Conservation (phyloP, 2,797 vertebrate genomes). For the Gouania willdenowi region DNA sequence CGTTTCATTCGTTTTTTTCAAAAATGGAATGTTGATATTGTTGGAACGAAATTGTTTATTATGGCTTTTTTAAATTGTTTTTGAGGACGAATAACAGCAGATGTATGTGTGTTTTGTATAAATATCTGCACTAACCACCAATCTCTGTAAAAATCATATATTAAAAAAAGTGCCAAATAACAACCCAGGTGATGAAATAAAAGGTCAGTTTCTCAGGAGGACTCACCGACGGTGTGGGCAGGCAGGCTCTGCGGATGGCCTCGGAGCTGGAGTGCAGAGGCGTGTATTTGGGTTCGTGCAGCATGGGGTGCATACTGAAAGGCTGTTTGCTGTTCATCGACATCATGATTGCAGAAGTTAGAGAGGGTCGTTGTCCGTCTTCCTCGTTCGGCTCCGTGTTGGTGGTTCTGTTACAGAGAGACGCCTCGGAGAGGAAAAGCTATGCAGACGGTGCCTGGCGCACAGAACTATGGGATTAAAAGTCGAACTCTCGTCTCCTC, state of each 20-base stretch:
- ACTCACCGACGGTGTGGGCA: constrained; percentile 87
- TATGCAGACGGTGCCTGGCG: neutral
- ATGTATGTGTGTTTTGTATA: no score
- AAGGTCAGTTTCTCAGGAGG: no score
- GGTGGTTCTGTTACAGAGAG: constrained; percentile 10
- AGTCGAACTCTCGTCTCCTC: no score
- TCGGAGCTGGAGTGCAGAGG: constrained; percentile 88
- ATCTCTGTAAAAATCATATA: no score
- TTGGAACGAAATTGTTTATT: no score
- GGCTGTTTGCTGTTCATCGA: constrained; percentile 96
- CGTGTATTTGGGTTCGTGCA: constrained; percentile 89
- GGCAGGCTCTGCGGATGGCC: constrained; percentile 86
- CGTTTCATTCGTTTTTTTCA: no score
- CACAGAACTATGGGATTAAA: neutral
- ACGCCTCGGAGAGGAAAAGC: constrained; percentile 16
- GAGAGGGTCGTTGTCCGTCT: constrained; percentile 51
- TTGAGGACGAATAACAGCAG: no score
- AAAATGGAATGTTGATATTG: no score
- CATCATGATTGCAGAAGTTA: constrained; percentile 83
- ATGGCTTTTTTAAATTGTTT: no score
- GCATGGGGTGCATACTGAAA: constrained; percentile 90
- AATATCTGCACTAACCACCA: no score
- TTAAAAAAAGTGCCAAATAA: no score
- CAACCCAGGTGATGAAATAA: no score
- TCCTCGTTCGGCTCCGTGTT: constrained; percentile 57